Conservation (phyloP, 2,888 invertebrate species). For the Lasioglossum zephyrum region DNA sequence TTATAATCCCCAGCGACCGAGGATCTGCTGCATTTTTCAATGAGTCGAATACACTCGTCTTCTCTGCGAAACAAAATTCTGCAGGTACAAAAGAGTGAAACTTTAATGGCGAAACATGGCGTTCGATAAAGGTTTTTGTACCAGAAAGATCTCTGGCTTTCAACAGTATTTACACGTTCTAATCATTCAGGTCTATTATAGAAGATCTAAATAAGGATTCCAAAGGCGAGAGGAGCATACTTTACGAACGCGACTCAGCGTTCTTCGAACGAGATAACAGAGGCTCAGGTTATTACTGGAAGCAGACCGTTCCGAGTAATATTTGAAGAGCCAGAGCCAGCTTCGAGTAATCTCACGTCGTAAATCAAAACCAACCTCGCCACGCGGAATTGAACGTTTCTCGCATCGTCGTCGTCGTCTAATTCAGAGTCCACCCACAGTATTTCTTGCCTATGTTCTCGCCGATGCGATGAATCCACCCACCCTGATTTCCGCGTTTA, state of each 20-base stretch:
- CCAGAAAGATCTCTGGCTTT: neutral
- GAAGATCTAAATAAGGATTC: neutral
- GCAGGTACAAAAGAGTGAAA: no score
- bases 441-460: neutral
- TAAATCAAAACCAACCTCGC: neutral
- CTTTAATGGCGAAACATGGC: no score
- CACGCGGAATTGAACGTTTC: neutral
- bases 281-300: neutral
- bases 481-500: neutral
- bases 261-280: neutral
- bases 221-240: neutral
- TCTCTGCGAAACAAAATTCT: neutral
- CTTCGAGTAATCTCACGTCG: neutral
- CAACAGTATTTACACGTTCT: no score
- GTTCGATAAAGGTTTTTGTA: no score
- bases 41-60: neutral
- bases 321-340: conserved; percentile 3
- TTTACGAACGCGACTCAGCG: neutral
- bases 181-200: no score
- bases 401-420: neutral
- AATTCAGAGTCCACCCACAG: neutral
- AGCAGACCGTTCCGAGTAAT: neutral
- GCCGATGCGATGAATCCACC: neutral
- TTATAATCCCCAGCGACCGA: neutral
- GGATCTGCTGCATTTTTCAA: neutral